Percentiles rank a stretch among this genome's conserved stretches.
Evolutionary conservation across 2,797 vertebrate species (phyloP).

Genomic region (Cryptoprocta ferox): DNA sequence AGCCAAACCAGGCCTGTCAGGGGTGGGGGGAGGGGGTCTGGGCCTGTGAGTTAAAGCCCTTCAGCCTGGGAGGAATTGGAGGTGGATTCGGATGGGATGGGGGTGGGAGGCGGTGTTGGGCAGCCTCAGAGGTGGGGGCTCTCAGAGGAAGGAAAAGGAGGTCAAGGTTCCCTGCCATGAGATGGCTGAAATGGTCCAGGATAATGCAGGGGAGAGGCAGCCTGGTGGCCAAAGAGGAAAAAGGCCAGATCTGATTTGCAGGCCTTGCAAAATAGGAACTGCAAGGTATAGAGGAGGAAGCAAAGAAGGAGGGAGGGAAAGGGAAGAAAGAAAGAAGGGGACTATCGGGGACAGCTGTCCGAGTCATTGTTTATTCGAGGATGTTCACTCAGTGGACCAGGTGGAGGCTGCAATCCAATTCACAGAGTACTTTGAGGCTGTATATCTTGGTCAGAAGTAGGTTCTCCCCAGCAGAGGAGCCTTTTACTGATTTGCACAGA

Average conservation of each 20-base stretch:
- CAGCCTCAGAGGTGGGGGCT: background rate
- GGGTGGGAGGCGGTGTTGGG: background rate
- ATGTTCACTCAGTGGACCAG: background rate
- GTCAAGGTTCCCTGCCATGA: rapidly evolving
- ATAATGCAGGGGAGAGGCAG: background rate
- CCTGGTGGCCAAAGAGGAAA: background rate
- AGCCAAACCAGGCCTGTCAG: slow-evolving; percentile 68
- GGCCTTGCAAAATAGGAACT: background rate
- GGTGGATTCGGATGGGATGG: background rate
- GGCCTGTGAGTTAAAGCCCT: background rate
- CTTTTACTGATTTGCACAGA: background rate
- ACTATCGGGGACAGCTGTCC: background rate
- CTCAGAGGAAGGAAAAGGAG: background rate
- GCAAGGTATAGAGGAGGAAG: background rate
- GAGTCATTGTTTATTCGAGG: background rate
- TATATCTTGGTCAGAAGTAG: background rate
- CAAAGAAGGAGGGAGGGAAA: background rate
- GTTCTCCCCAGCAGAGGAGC: background rate
- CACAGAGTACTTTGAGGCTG: background rate
- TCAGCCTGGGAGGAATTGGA: background rate
- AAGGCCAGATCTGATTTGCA: background rate
- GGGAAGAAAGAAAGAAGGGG: background rate
- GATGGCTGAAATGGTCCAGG: background rate
- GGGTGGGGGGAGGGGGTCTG: background rate
- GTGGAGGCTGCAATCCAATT: background rate